These are phyloP conservation scores for Callinectes sapidus DNA, from an alignment of 2,888 invertebrate species.

Conservation along the genomic window DNA sequence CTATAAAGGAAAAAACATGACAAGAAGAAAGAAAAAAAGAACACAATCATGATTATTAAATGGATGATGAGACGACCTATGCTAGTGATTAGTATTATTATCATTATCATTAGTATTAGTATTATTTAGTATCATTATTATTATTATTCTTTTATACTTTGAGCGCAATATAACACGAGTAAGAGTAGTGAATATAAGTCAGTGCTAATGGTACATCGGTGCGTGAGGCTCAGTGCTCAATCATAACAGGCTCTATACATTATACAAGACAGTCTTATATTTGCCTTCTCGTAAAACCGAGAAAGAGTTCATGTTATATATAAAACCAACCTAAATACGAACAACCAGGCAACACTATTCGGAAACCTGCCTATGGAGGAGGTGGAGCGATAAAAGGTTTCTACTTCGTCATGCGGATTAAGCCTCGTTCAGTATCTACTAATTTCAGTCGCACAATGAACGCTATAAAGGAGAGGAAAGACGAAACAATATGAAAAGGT, in stretches of 20 bases:
- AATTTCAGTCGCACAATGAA: slow-evolving; percentile 25
- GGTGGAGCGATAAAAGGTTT: neutral
- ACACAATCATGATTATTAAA: slow-evolving; percentile 4
- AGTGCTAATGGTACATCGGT: slow-evolving; percentile 20
- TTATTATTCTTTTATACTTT: slow-evolving; percentile 46
- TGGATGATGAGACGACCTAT: slow-evolving; percentile 17
- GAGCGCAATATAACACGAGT: slow-evolving; percentile 47
- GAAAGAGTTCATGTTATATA: slow-evolving; percentile 47
- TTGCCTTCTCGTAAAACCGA: slow-evolving; percentile 63
- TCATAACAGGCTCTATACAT: slow-evolving; percentile 20
- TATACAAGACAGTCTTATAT: slow-evolving; percentile 31
- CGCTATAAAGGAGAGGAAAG: slow-evolving; percentile 37
- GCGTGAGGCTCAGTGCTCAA: slow-evolving; percentile 29
- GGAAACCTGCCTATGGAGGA: slow-evolving; percentile 48
- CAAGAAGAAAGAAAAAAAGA: neutral
- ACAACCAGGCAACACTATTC: slow-evolving; percentile 56
- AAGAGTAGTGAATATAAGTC: slow-evolving; percentile 39
- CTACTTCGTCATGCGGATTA: slow-evolving; percentile 19
- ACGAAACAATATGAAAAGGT: neutral
- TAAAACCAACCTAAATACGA: slow-evolving; percentile 53
- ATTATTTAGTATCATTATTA: slow-evolving; percentile 14
- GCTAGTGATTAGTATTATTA: slow-evolving; percentile 2
- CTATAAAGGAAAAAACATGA: neutral
- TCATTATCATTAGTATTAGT: slow-evolving; percentile 17
- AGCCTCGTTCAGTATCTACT: slow-evolving; percentile 23